These are phyloP conservation scores for Pituophis catenifer DNA, from an alignment of 2,113 vertebrate species.

Conservation along the genomic window DNA sequence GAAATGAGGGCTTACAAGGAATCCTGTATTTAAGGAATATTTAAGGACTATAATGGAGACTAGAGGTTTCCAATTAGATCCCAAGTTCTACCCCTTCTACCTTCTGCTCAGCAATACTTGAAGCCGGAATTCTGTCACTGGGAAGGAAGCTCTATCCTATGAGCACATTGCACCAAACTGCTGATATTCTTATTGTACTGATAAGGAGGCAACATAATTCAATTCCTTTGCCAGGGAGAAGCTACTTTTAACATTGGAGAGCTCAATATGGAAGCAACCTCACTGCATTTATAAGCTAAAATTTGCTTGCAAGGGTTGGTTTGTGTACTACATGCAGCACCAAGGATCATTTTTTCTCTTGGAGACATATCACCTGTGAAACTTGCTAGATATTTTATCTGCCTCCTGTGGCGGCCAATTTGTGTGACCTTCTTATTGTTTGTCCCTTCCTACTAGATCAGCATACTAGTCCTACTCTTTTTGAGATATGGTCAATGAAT, in stretches of 20 bases:
- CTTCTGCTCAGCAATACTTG: not conserved
- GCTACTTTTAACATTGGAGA: not conserved
- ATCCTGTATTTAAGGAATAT: not conserved
- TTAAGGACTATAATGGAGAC: not conserved
- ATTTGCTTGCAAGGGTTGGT: not conserved
- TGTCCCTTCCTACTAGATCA: not conserved
- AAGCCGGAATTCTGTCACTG: not conserved
- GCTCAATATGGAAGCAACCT: not conserved
- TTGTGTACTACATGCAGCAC: not conserved
- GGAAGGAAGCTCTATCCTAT: not conserved
- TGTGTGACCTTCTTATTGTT: not conserved
- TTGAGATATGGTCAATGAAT: not conserved
- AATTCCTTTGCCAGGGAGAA: not conserved
- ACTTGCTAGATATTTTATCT: constrained; percentile 30
- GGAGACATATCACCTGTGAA: constrained; percentile 42
- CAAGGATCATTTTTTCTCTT: constrained; percentile 16
- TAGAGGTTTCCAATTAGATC: not conserved
- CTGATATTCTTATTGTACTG: not conserved
- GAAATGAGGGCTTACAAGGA: not conserved
- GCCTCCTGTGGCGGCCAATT: not conserved
- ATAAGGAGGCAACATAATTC: not conserved
- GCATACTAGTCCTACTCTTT: not conserved
- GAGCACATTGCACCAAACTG: not conserved
- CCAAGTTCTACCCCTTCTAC: not conserved
- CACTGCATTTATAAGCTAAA: not conserved